These are phyloP conservation scores for Martes martes DNA, from an alignment of 2,113 vertebrate species.

Conservation along the genomic window DNA sequence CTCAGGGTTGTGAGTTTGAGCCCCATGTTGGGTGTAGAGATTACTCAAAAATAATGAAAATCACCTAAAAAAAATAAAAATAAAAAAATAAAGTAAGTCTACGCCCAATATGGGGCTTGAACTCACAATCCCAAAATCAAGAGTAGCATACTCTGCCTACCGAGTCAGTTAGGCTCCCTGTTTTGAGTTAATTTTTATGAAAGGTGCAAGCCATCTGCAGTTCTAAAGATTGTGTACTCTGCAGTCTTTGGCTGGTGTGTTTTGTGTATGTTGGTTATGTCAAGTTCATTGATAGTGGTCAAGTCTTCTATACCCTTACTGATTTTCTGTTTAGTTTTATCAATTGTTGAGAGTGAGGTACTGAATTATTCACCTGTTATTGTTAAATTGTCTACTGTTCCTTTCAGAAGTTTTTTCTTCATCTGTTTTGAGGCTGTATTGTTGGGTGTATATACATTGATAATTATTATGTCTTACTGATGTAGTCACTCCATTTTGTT, in stretches of 20 bases:
- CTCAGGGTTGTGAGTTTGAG: no score
- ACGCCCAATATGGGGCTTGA: background rate
- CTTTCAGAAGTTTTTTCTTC: background rate
- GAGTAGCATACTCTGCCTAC: background rate
- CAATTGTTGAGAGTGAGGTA: background rate
- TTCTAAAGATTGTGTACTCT: background rate
- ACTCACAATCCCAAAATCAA: background rate
- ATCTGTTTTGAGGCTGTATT: slow-evolving; percentile 1
- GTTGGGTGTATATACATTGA: background rate
- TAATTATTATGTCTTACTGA: background rate
- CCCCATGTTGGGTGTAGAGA: no score
- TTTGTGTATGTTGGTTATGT: background rate
- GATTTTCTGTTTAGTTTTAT: background rate
- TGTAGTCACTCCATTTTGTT: background rate
- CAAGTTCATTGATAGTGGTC: background rate
- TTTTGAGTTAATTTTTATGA: background rate
- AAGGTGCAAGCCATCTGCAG: background rate
- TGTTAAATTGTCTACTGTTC: background rate
- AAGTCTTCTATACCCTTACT: background rate
- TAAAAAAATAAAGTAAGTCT: no score
- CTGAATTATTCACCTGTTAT: background rate
- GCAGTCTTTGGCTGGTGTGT: background rate
- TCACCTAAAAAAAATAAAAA: no score
- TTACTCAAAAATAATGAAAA: no score
- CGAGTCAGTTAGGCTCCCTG: background rate